Evolutionary conservation across 2,888 invertebrate species (phyloP).

Genomic region (Alentia gelatinosa): DNA sequence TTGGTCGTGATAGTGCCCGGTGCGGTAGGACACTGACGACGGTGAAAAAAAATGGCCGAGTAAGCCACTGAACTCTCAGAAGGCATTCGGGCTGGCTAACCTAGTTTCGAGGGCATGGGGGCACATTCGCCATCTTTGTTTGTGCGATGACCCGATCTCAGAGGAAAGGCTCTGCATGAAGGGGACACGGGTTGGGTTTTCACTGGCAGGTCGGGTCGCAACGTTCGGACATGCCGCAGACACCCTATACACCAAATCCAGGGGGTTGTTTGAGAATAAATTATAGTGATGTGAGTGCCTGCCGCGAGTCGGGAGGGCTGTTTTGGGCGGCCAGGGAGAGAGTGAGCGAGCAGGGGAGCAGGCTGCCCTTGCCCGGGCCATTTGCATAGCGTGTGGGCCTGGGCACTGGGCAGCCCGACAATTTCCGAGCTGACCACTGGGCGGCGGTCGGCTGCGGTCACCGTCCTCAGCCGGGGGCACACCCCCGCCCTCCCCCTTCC

Average conservation of each 20-base stretch:
- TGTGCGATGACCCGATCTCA: neutral
- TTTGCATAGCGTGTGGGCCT: neutral
- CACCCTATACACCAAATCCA: neutral
- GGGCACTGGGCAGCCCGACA: neutral
- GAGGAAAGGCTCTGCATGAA: neutral
- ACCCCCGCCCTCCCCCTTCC: neutral
- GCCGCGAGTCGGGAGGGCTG: neutral
- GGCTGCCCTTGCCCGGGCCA: neutral
- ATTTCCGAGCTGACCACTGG: slow-evolving; percentile 44
- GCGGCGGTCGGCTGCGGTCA: neutral
- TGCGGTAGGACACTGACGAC: too few species aligned
- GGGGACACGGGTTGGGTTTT: neutral
- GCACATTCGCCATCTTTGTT: slow-evolving; percentile 50
- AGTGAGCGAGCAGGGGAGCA: neutral
- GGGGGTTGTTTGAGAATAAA: slow-evolving; percentile 4
- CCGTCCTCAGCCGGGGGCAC: neutral
- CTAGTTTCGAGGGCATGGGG: slow-evolving; percentile 51
- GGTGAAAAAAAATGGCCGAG: slow-evolving; percentile 20
- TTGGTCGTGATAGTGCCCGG: too few species aligned
- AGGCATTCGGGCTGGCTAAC: slow-evolving; percentile 32
- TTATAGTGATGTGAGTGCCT: neutral
- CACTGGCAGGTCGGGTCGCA: neutral
- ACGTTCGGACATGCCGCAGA: neutral
- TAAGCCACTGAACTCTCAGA: neutral
- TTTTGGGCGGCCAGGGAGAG: neutral